Evolutionary conservation across 37 sponge, comb jelly and placozoan genomes (phyloP).

Genomic region (Oscarella lobularis): DNA sequence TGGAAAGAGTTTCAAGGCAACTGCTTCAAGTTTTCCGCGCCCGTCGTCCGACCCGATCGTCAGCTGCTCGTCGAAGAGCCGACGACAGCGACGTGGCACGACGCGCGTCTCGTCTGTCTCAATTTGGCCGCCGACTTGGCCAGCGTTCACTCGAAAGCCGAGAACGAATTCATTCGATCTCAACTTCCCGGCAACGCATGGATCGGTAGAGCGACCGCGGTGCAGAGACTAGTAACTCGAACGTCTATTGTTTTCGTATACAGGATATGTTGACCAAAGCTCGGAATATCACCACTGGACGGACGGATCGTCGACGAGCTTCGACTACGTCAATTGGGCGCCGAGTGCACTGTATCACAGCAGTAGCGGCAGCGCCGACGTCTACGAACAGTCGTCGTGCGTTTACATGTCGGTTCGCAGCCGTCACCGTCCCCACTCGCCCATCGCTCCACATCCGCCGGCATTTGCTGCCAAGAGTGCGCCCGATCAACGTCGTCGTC

Average conservation of each 20-base stretch:
- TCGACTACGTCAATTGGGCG: neutral
- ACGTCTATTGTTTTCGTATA: neutral
- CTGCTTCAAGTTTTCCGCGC: neutral
- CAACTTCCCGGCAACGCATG: neutral
- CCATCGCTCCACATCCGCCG: too few relatives aligned
- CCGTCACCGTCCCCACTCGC: too few relatives aligned
- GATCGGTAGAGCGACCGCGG: neutral
- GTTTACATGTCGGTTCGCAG: neutral
- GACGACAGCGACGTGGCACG: neutral
- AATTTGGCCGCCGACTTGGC: neutral
- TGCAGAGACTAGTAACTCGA: neutral
- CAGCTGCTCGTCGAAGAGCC: neutral
- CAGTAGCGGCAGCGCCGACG: neutral
- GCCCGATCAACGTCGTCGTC: too few relatives aligned
- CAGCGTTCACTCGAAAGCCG: neutral
- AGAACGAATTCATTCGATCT: neutral
- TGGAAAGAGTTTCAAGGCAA: neutral
- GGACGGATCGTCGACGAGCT: neutral
- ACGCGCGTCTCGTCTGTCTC: neutral
- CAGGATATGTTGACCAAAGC: neutral
- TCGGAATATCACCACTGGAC: neutral
- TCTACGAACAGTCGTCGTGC: neutral
- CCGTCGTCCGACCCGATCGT: too few relatives aligned
- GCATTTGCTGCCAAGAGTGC: too few relatives aligned
- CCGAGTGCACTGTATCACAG: neutral